Evolutionary conservation across 2,113 vertebrate species (phyloP).

Genomic region (Heliornis fulica): DNA sequence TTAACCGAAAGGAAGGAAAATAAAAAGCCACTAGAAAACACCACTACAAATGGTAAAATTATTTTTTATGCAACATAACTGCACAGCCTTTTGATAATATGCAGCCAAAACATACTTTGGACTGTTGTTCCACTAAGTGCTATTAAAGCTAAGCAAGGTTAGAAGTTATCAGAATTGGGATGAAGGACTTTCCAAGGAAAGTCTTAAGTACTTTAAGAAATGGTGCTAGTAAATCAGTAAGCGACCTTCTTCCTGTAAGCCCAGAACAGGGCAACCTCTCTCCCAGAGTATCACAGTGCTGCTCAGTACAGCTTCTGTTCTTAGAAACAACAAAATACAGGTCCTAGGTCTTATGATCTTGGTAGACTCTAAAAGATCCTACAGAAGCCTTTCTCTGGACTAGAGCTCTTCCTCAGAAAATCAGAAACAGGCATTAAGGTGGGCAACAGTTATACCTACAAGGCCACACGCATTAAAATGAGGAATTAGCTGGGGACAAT

Average conservation of each 20-base stretch:
- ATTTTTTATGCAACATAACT: neutral
- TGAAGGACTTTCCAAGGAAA: conserved; percentile 29
- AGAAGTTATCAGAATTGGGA: neutral
- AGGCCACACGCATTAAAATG: neutral
- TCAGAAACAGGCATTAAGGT: neutral
- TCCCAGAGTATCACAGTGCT: neutral
- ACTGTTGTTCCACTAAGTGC: neutral
- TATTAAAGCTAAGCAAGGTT: neutral
- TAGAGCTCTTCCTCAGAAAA: neutral
- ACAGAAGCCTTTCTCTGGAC: neutral
- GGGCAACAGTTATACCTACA: neutral
- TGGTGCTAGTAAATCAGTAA: neutral
- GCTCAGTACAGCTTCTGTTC: neutral
- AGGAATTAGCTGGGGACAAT: neutral
- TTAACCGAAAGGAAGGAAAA: neutral
- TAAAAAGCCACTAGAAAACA: neutral
- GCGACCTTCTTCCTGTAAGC: neutral
- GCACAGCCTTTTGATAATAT: neutral
- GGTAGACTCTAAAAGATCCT: neutral
- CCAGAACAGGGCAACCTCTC: neutral
- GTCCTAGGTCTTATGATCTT: neutral
- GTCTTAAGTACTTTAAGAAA: neutral
- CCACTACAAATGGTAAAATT: neutral
- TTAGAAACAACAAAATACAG: neutral
- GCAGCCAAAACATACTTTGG: neutral